phyloP scores from a whole-genome alignment of 2,113 vertebrate genomes.

The Sarotherodon lohbergeri region DNA sequence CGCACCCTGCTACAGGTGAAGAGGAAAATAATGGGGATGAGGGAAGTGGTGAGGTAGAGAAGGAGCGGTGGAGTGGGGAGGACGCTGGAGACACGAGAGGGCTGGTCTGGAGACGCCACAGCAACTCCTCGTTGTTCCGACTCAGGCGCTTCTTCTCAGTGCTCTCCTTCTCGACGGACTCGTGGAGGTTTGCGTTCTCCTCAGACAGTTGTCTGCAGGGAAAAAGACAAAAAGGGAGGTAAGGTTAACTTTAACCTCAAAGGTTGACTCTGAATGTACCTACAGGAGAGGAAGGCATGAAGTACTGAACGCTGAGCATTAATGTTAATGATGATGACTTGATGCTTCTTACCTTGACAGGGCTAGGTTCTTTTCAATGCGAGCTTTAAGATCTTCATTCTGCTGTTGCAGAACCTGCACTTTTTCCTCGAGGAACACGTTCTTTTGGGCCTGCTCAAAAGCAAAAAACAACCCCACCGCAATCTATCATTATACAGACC shows the following conservation, averaged over 20 bases:
- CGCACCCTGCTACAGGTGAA: constrained; percentile 38
- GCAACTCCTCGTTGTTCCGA: constrained; percentile 92
- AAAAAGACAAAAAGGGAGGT: background rate
- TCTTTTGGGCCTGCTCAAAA: constrained; percentile 87
- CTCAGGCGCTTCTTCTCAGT: constrained; percentile 94
- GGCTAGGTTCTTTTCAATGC: constrained; percentile 84
- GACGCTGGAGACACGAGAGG: constrained; percentile 83
- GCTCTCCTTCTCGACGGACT: constrained; percentile 88
- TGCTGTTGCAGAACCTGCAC: constrained; percentile 94
- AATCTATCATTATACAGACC: constrained; percentile 50
- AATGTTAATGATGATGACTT: background rate
- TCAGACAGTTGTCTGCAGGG: constrained; percentile 86
- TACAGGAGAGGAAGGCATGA: background rate
- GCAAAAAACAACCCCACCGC: constrained; percentile 14
- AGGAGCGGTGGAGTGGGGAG: constrained; percentile 81
- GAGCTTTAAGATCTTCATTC: constrained; percentile 90
- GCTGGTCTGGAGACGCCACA: constrained; percentile 95
- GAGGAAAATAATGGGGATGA: constrained; percentile 82
- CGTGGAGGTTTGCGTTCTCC: constrained; percentile 94
- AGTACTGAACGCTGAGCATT: background rate
- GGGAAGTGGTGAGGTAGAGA: constrained; percentile 80
- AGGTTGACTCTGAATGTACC: background rate
- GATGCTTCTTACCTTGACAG: constrained; percentile 78
- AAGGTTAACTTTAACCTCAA: background rate
- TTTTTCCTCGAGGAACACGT: constrained; percentile 88